Percentiles rank a stretch among this genome's conserved stretches.
phyloP scores from a whole-genome alignment of 2,888 invertebrate genomes.

The Agrilus mali region DNA sequence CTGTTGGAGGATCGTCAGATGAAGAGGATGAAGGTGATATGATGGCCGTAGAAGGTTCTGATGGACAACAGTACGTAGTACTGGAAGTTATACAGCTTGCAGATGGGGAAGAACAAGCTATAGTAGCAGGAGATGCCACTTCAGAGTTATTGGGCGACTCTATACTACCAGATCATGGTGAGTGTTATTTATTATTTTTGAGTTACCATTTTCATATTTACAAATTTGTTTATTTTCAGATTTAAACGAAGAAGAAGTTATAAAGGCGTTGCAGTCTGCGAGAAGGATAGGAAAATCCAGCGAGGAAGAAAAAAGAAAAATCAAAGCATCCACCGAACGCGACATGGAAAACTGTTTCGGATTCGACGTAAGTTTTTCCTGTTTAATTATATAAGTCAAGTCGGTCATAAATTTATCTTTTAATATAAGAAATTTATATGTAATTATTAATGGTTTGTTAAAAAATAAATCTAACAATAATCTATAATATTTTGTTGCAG shows the following conservation, averaged over 20 bases:
- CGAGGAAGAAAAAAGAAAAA: slow-evolving; percentile 23
- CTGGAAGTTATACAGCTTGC: slow-evolving; percentile 73
- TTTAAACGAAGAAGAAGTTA: slow-evolving; percentile 34
- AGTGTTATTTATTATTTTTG: slow-evolving; percentile 12
- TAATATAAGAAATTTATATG: too few species aligned
- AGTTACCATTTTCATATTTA: slow-evolving; percentile 1
- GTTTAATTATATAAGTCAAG: background rate
- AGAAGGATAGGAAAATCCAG: slow-evolving; percentile 26
- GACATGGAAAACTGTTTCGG: slow-evolving; percentile 76
- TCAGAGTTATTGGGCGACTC: slow-evolving; percentile 36
- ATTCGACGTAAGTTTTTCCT: slow-evolving; percentile 52
- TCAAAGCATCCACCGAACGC: slow-evolving; percentile 39
- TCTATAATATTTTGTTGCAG: slow-evolving; percentile 14
- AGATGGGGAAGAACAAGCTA: slow-evolving; percentile 53
- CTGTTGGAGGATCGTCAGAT: slow-evolving; percentile 31
- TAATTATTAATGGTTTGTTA: background rate
- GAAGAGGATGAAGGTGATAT: slow-evolving; percentile 46
- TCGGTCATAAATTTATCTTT: too few species aligned
- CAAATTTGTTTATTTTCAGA: slow-evolving; percentile 22
- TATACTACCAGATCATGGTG: slow-evolving; percentile 29
- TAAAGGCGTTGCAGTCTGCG: slow-evolving; percentile 31
- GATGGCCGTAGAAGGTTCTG: slow-evolving; percentile 55
- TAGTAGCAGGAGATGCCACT: slow-evolving; percentile 40
- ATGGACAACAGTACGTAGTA: slow-evolving; percentile 80
- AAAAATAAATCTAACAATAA: background rate